Evolutionary conservation across 2,888 invertebrate genomes (phyloP).

Genomic region (Drosophila prostipennis): DNA sequence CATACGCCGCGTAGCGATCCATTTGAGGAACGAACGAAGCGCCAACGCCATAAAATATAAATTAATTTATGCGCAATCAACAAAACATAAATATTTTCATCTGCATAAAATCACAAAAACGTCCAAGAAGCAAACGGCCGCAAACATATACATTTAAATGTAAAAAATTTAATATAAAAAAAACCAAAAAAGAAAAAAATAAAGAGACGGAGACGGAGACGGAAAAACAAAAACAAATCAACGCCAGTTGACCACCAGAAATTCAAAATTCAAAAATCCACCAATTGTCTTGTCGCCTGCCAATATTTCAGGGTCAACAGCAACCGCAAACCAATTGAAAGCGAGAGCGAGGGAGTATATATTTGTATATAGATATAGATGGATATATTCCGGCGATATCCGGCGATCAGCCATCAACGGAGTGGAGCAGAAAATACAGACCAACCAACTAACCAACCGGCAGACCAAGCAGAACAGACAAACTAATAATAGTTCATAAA

Average conservation of each 20-base stretch:
- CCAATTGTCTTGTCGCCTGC: slow-evolving; percentile 67
- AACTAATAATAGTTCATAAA: slow-evolving; percentile 76
- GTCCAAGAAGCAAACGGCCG: slow-evolving; percentile 64
- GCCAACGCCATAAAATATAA: slow-evolving; percentile 80
- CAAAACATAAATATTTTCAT: slow-evolving; percentile 81
- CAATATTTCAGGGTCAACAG: slow-evolving; percentile 69
- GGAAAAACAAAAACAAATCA: slow-evolving; percentile 23
- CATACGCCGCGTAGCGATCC: slow-evolving; percentile 68
- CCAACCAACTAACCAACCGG: slow-evolving; percentile 47
- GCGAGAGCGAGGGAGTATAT: slow-evolving; percentile 70
- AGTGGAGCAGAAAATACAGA: slow-evolving; percentile 6
- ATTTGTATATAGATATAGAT: slow-evolving; percentile 10
- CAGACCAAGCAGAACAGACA: slow-evolving; percentile 11
- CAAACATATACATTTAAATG: slow-evolving; percentile 54
- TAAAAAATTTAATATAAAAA: slow-evolving; percentile 33
- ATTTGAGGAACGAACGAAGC: slow-evolving; percentile 76
- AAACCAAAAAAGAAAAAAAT: too few relatives aligned
- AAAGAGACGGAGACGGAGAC: slow-evolving; percentile 3
- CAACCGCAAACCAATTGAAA: slow-evolving; percentile 71
- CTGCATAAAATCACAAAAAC: slow-evolving; percentile 79
- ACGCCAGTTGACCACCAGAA: slow-evolving; percentile 14
- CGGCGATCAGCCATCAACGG: slow-evolving; percentile 4
- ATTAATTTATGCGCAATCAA: slow-evolving; percentile 80
- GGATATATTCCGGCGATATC: neutral
- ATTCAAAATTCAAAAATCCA: slow-evolving; percentile 27